Base-by-base conservation (phyloP, 2,888 invertebrate genomes). In the Acrobeloides nanus region DNA sequence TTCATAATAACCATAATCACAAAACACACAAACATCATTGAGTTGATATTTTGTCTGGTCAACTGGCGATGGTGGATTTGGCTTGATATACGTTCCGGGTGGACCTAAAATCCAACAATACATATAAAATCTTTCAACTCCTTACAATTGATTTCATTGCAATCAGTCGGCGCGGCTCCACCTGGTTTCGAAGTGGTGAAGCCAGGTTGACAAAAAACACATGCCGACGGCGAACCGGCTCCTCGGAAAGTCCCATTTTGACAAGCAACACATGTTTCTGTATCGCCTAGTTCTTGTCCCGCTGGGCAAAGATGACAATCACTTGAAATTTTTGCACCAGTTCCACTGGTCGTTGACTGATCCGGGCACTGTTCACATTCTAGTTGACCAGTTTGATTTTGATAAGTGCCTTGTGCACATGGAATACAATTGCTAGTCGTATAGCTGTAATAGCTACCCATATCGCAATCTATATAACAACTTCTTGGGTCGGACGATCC, bases 391-490 rank as follows among this genome's bases (percentile, higher is more conserved):
- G 1, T n/a, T 1, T 18, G 17, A 12, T 35, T 37, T 32, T 39
- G 46, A 29, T 56, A 53, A 4, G 37, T 57, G 4, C 53, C 53
- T 7, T 24, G 15, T 21, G 49, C 25, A 25, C 53, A 53, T 12
- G 21, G 25, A 3, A 23, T 17, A 20, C 51, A 50, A 5, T 37
- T 23, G n/a, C 37, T 33, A 33, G 12, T 3, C 1, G 48, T 17
- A 10, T 23, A 18, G 15, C 44, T 27, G 35, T 38, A 51, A 3
- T 51, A 51, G 18, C 12, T 27, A 53, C 51, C 29, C 12, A 44
- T 37, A 12, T 37, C 15, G 24, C 51, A 51, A 31, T 51, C 44
- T 27, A 43, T 43, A 43, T 23, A 53, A 24, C 48, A 48, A 26
- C 46, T 44, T 7, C 31, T 27, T 48, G 27, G 21, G n/a, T 38